Evolutionary conservation across 1,140 invertebrate species (phyloP).

Genomic region (Leptonema lineaticorne): DNA sequence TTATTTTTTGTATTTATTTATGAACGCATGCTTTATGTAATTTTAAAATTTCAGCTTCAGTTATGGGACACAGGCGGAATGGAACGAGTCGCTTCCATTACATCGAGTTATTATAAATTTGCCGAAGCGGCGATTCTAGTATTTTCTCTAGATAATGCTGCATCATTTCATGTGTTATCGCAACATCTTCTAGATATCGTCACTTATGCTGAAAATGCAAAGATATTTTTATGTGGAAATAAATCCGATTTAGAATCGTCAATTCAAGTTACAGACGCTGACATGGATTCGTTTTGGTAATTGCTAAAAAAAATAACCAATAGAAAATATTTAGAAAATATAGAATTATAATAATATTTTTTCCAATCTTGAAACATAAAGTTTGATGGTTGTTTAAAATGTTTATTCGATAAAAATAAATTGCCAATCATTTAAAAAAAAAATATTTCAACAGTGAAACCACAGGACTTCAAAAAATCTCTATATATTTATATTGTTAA

Average conservation of each 20-base stretch:
- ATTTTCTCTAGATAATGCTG: slow-evolving; percentile 85
- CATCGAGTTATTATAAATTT: slow-evolving; percentile 92
- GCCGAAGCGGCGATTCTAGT: slow-evolving; percentile 88
- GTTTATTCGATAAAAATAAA: too few relatives aligned
- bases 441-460: too few relatives aligned
- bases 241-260: slow-evolving; percentile 78
- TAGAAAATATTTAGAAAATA: too few relatives aligned
- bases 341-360: too few relatives aligned
- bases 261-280: slow-evolving; percentile 79
- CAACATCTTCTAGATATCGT: slow-evolving; percentile 90
- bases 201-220: slow-evolving; percentile 89
- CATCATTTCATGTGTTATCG: slow-evolving; percentile 87
- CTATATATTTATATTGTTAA: too few relatives aligned
- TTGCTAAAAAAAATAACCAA: too few relatives aligned
- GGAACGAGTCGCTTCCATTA: slow-evolving; percentile 91
- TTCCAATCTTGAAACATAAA: too few relatives aligned
- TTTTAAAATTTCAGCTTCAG: slow-evolving; percentile 68
- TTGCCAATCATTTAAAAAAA: too few relatives aligned
- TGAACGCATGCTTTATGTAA: background rate
- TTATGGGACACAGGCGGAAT: slow-evolving; percentile 93
- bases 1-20: background rate
- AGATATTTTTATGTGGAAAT: slow-evolving; percentile 91
- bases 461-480: too few relatives aligned
- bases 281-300: slow-evolving; percentile 89
- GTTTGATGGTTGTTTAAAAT: too few relatives aligned